phyloP scores from a whole-genome alignment of 2,888 invertebrate species.

The Hypomecis punctinalis region DNA sequence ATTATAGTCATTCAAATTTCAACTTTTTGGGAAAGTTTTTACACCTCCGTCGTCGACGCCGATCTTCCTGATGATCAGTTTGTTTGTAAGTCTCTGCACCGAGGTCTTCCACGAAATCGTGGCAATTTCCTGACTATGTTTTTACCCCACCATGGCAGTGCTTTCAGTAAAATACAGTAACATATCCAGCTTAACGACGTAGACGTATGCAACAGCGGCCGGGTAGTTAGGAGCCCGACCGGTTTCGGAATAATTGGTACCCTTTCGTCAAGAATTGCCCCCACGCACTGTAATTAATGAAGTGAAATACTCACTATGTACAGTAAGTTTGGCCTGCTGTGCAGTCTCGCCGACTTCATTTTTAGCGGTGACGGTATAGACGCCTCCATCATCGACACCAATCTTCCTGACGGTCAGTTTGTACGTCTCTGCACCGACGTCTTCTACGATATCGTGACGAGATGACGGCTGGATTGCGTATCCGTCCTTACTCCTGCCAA shows the following conservation, averaged over 20 bases:
- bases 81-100: conserved; percentile 87
- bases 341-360: conserved; percentile 91
- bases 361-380: conserved; percentile 90
- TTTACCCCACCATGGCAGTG: too few species aligned
- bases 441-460: conserved; percentile 85
- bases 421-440: conserved; percentile 86
- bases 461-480: conserved; percentile 85
- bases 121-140: too few species aligned
- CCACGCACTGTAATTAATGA: too few species aligned
- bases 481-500: conserved; percentile 86
- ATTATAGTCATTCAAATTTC: too few species aligned
- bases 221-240: too few species aligned
- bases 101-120: conserved; percentile 86
- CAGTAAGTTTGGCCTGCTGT: conserved; percentile 88
- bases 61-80: conserved; percentile 89
- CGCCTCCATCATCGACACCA: conserved; percentile 89
- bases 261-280: too few species aligned
- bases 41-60: conserved; percentile 90
- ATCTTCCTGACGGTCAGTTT: conserved; percentile 90
- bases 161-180: too few species aligned
- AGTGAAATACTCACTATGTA: conserved; percentile 91
- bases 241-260: too few species aligned
- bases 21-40: too few species aligned
- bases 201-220: too few species aligned
- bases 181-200: too few species aligned